These are phyloP conservation scores for Pseudorhombus dupliciocellatus DNA, from an alignment of 2,113 vertebrate species.

Conservation along the genomic window DNA sequence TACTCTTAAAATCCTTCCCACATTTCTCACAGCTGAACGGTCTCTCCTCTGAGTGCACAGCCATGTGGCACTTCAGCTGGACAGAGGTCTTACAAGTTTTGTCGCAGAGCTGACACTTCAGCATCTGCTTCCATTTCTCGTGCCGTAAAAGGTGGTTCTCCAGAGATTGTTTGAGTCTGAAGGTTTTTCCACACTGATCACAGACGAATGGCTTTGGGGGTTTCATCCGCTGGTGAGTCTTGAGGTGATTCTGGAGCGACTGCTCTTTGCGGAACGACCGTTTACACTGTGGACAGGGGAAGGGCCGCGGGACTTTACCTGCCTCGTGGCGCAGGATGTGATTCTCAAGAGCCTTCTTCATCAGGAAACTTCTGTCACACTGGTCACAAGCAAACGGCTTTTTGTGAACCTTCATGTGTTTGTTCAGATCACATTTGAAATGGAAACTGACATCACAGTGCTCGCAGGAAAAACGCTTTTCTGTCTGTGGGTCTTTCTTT, in stretches of 20 bases:
- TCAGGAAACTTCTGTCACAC: slow-evolving; percentile 58
- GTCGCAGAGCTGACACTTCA: slow-evolving; percentile 67
- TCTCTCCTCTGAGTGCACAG: slow-evolving; percentile 72
- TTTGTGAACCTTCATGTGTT: slow-evolving; percentile 64
- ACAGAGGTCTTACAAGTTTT: slow-evolving; percentile 67
- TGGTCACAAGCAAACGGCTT: slow-evolving; percentile 57
- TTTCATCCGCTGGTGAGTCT: slow-evolving; percentile 47
- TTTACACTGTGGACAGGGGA: slow-evolving; percentile 66
- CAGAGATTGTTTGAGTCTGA: slow-evolving; percentile 60
- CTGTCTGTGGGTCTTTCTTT: slow-evolving; percentile 20
- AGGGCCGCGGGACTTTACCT: slow-evolving; percentile 54
- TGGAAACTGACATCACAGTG: slow-evolving; percentile 57
- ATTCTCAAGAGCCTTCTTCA: slow-evolving; percentile 63
- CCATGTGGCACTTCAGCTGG: slow-evolving; percentile 66
- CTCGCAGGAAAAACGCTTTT: slow-evolving; percentile 63
- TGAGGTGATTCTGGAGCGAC: slow-evolving; percentile 72
- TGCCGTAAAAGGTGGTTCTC: slow-evolving; percentile 72
- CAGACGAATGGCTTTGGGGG: slow-evolving; percentile 70
- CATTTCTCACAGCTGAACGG: slow-evolving; percentile 70
- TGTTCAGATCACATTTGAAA: slow-evolving; percentile 69
- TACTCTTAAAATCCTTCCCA: slow-evolving; percentile 77
- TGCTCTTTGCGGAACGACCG: slow-evolving; percentile 62
- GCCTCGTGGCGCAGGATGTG: slow-evolving; percentile 53
- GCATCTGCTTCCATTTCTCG: slow-evolving; percentile 57
- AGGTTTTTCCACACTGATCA: slow-evolving; percentile 67